A percentile compares a stretch with the other conserved stretches of the same genome.
Evolutionary conservation across 1,140 invertebrate genomes (phyloP).

Genomic region (Scaptomyza montana): DNA sequence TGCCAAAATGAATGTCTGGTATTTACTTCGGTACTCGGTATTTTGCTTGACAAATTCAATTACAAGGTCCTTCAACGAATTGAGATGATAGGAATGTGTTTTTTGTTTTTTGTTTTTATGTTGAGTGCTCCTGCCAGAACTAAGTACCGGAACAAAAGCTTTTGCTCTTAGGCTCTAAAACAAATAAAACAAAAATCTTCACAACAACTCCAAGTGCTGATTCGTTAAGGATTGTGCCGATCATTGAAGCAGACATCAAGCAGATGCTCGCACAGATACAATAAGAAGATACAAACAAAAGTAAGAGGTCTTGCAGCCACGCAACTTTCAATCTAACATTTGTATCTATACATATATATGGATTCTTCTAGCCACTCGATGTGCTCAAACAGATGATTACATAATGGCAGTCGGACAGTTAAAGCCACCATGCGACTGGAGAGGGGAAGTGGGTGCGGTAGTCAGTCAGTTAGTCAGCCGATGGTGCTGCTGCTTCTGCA

Average conservation of each 20-base stretch:
- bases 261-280: conserved; percentile 22
- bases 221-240: conserved; percentile 3
- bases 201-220: neutral
- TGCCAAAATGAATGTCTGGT: conserved; percentile 1
- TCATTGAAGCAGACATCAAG: conserved; percentile 37
- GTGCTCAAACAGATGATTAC: conserved; percentile 39
- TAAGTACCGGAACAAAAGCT: conserved; percentile 14
- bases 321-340: conserved; percentile 49
- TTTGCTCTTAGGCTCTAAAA: neutral
- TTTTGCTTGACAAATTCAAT: conserved; percentile 46
- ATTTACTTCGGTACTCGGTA: conserved; percentile 12
- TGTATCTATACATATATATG: conserved; percentile 63
- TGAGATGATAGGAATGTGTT: conserved; percentile 10
- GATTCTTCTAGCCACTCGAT: conserved; percentile 64
- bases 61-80: conserved; percentile 42
- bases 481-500: conserved; percentile 11
- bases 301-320: conserved; percentile 63
- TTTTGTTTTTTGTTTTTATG: conserved; percentile 8
- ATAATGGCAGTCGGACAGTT: conserved; percentile 49
- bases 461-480: conserved; percentile 9
- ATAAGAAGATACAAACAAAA: conserved; percentile 44
- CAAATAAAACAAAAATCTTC: conserved; percentile 12
- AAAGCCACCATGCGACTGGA: neutral
- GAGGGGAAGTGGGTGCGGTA: neutral
- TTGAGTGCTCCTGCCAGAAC: neutral